A percentile compares a stretch with the other conserved stretches of the same genome.
phyloP scores from a whole-genome alignment of 2,113 vertebrate species.

The Ondatra zibethicus region DNA sequence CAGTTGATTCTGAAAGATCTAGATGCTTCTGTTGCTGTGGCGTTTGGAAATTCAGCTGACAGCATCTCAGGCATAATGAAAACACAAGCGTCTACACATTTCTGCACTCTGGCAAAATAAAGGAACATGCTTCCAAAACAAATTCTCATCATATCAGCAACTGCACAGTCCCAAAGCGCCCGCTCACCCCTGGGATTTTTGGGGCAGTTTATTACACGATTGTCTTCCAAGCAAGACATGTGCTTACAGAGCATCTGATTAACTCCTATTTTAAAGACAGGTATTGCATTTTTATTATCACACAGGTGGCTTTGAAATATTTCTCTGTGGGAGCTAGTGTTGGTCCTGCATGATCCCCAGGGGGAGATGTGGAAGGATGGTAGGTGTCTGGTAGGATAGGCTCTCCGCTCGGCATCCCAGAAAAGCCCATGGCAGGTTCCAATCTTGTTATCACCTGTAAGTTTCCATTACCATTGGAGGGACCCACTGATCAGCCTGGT shows the following conservation, averaged over 20 bases:
- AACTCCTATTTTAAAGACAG: constrained; percentile 2
- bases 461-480: neutral
- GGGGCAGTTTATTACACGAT: neutral
- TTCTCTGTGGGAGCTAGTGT: neutral
- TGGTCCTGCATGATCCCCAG: neutral
- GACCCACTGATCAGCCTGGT: neutral
- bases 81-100: constrained; percentile 82
- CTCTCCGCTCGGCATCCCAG: neutral
- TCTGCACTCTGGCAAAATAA: constrained; percentile 71
- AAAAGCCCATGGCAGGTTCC: neutral
- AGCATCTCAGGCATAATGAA: constrained; percentile 79
- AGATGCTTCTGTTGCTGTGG: constrained; percentile 33
- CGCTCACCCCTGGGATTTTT: neutral
- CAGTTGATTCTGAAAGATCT: constrained; percentile 54
- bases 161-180: neutral
- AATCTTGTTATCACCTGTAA: neutral
- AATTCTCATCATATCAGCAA: constrained; percentile 36
- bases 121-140: constrained; percentile 56
- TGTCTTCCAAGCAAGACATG: constrained; percentile 19
- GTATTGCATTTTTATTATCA: neutral
- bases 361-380: neutral
- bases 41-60: constrained; percentile 73
- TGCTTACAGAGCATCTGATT: constrained; percentile 33
- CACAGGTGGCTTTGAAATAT: neutral
- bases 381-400: neutral